Evolutionary conservation across 64 coral and sea anemone genomes (phyloP).

Genomic region (Montipora foliosa): DNA sequence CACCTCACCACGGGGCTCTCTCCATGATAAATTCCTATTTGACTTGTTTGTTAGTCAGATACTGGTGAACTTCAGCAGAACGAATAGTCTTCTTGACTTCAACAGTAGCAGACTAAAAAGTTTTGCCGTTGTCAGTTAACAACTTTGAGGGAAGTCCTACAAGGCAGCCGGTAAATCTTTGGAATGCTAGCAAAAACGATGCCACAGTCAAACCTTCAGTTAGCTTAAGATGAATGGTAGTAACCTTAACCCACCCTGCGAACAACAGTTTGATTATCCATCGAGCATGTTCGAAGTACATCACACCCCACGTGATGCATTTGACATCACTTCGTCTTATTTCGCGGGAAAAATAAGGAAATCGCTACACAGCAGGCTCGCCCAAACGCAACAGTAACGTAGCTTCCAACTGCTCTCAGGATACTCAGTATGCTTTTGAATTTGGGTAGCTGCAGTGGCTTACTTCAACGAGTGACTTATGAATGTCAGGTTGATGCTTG

Average conservation of each 20-base stretch:
- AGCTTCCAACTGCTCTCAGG: too few relatives aligned
- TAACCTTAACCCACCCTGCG: too few relatives aligned
- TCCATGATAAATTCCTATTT: slow-evolving; percentile 4
- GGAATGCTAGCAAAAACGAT: background rate
- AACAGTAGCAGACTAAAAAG: background rate
- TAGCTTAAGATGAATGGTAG: background rate
- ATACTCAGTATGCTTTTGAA: background rate
- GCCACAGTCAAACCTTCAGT: background rate
- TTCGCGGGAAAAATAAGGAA: too few relatives aligned
- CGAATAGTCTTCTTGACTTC: too few relatives aligned
- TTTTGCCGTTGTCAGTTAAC: background rate
- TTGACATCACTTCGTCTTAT: too few relatives aligned
- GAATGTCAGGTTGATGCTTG: background rate
- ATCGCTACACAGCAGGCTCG: too few relatives aligned
- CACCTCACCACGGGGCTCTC: slow-evolving; percentile 2
- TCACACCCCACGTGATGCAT: background rate
- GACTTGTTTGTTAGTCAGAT: background rate
- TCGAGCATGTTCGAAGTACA: background rate
- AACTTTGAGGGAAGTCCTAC: background rate
- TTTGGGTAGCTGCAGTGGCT: background rate
- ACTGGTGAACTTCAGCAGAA: too few relatives aligned
- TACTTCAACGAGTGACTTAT: too few relatives aligned
- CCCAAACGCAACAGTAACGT: too few relatives aligned
- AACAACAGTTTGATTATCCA: too few relatives aligned
- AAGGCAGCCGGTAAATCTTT: background rate